A percentile compares a stretch with the other conserved stretches of the same genome.
Evolutionary conservation across 2,888 invertebrate genomes (phyloP).

Genomic region (Caenorhabditis sp.): DNA sequence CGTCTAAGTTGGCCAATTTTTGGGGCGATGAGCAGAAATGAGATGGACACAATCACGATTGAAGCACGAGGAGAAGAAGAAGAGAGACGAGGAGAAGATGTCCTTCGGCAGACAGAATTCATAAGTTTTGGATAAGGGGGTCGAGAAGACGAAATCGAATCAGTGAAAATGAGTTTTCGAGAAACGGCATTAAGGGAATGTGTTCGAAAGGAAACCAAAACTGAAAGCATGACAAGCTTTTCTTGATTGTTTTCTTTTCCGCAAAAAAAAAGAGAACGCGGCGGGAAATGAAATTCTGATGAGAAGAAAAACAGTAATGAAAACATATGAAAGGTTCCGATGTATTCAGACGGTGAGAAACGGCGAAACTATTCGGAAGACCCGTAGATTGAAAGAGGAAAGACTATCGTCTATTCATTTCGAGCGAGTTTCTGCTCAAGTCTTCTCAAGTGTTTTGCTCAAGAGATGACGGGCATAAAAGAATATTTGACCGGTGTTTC

Average conservation of each 20-base stretch:
- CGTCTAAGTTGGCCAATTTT: conserved; percentile 36
- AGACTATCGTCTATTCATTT: neutral
- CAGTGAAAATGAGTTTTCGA: neutral
- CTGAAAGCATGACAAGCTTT: conserved; percentile 14
- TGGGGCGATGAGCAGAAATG: conserved; percentile 12
- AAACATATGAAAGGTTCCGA: neutral
- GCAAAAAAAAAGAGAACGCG: no score
- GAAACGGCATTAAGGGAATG: neutral
- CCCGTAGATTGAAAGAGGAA: neutral
- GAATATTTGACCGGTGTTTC: conserved; percentile 22
- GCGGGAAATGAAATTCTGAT: conserved; percentile 17
- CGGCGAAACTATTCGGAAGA: neutral
- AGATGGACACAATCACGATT: conserved; percentile 9
- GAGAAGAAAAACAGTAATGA: conserved; percentile 9
- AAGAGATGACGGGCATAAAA: conserved; percentile 31
- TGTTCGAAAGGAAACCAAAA: conserved; percentile 1
- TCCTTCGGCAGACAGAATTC: conserved; percentile 7
- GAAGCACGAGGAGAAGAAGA: conserved; percentile 1
- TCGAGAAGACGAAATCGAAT: conserved; percentile 5
- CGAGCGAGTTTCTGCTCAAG: neutral
- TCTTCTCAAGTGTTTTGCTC: conserved; percentile 43
- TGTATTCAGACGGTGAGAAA: no score
- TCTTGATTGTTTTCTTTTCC: conserved; percentile 25
- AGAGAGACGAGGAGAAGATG: neutral
- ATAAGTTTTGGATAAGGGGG: conserved; percentile 10